These are phyloP conservation scores for Ophion ellenae DNA, from an alignment of 2,888 invertebrate genomes.

Conservation along the genomic window DNA sequence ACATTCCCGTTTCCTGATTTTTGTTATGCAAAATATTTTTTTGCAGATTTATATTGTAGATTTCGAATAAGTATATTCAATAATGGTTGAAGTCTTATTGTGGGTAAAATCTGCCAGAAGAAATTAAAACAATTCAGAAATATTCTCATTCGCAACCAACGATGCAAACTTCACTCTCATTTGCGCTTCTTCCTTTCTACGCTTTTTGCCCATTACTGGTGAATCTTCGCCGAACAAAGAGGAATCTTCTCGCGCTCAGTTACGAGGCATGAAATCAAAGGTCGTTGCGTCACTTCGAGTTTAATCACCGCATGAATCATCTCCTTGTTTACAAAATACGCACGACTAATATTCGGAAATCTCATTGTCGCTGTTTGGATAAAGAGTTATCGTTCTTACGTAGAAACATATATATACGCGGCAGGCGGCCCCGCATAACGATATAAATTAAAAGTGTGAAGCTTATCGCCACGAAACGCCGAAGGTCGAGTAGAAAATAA, in stretches of 20 bases:
- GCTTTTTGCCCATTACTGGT: conserved; percentile 17
- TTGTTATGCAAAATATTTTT: too few relatives aligned
- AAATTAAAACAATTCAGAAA: too few relatives aligned
- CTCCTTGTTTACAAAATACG: neutral
- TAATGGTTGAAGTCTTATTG: too few relatives aligned
- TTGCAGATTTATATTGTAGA: too few relatives aligned
- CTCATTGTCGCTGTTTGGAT: neutral
- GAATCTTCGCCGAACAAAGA: conserved; percentile 36
- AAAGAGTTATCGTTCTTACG: neutral
- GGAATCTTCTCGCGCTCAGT: conserved; percentile 14
- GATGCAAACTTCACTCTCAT: too few relatives aligned
- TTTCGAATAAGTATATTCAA: too few relatives aligned
- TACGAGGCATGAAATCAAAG: conserved; percentile 56
- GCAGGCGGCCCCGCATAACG: conserved; percentile 11
- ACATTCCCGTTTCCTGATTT: too few relatives aligned
- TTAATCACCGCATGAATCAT: conserved; percentile 51
- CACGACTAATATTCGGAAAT: conserved; percentile 8
- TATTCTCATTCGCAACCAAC: too few relatives aligned
- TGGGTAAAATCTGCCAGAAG: too few relatives aligned
- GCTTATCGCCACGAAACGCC: conserved; percentile 45
- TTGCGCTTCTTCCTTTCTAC: too few relatives aligned
- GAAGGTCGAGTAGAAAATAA: conserved; percentile 14
- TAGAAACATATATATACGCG: neutral
- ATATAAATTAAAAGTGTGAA: conserved; percentile 1
- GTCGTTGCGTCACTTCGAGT: conserved; percentile 45